phyloP scores from a whole-genome alignment of 2,888 invertebrate species.

The Nesidiocoris tenuis region DNA sequence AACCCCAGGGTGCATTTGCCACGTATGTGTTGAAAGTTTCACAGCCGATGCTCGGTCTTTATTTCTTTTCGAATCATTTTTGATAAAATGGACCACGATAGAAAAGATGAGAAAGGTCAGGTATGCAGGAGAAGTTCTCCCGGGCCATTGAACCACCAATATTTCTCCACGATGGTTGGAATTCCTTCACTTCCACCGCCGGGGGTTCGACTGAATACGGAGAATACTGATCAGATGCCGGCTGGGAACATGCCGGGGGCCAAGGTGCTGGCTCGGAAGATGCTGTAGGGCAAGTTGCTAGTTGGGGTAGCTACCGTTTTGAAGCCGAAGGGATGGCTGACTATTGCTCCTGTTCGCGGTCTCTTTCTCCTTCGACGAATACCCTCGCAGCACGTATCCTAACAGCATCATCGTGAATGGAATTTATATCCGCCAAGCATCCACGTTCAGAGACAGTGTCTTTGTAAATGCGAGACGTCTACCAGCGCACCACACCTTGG shows the following conservation, averaged over 20 bases:
- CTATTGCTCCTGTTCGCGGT: too few relatives aligned
- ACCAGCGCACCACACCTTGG: too few relatives aligned
- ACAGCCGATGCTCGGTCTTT: too few relatives aligned
- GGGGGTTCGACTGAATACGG: neutral
- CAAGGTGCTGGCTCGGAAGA: too few relatives aligned
- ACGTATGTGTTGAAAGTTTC: too few relatives aligned
- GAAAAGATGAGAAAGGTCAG: neutral
- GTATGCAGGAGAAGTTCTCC: too few relatives aligned
- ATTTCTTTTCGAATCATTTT: too few relatives aligned
- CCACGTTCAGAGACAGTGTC: neutral
- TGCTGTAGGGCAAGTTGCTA: too few relatives aligned
- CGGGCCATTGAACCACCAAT: neutral
- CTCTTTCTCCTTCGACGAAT: neutral
- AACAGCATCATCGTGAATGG: neutral
- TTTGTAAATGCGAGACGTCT: too few relatives aligned
- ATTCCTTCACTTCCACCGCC: neutral
- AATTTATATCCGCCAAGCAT: neutral
- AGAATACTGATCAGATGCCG: neutral
- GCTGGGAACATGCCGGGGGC: too few relatives aligned
- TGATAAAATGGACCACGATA: too few relatives aligned
- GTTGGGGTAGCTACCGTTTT: neutral
- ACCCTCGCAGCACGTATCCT: neutral
- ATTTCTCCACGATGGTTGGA: neutral
- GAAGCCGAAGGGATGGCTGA: neutral
- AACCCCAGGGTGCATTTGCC: too few relatives aligned